Base-by-base conservation (phyloP, 2,888 invertebrate genomes). In the Rapana venosa region DNA sequence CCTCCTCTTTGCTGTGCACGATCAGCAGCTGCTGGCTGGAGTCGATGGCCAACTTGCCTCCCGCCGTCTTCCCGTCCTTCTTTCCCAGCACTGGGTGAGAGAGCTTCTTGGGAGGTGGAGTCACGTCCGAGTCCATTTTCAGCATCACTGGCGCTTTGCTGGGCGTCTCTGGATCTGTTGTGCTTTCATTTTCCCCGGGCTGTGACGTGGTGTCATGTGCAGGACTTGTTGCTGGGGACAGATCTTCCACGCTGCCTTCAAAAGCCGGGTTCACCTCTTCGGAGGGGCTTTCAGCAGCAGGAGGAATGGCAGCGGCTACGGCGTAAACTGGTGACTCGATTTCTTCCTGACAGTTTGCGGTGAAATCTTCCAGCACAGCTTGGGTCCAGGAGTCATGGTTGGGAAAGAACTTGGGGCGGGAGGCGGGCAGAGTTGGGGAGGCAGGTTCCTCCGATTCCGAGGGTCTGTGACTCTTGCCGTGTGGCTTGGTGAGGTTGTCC, bases 401-500 rank as follows among this genome's bases (percentile, higher is more conserved):
- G 70, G 83, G 84, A 5, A 35, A 30, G 70, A 90, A 89, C 61
- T 84, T 81, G n/a, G 61, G 61, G 17, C 47, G 36, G 47, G 30
- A 47, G 47, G 61, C 20, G 32, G 86, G 58, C n/a, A 81, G 61
- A 47, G 83, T 58, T 13, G 84, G 84, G n/a, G 74, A 61, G 32
- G 74, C 84, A 35, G 84, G 87, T 20, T 89, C 90, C 26, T 92
- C 91, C 35, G 90, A 47, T 36, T 92, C 92, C 32, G 87, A 84
- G 22, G 87, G 70, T 30, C 84, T 90, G 22, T 47, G 81, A 84
- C 87, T 77, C 87, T 92, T 93, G 56, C 90, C 90, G 47, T 93
- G 92, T 17, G 94, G 93, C 91, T 94, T 94, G 56, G 91, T 92
- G 47, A 94, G 91, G 70, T 92, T 92, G 15, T 94, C 94, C 87